Evolutionary conservation across 2,113 vertebrate species (phyloP).

Genomic region (Sardina pilchardus): DNA sequence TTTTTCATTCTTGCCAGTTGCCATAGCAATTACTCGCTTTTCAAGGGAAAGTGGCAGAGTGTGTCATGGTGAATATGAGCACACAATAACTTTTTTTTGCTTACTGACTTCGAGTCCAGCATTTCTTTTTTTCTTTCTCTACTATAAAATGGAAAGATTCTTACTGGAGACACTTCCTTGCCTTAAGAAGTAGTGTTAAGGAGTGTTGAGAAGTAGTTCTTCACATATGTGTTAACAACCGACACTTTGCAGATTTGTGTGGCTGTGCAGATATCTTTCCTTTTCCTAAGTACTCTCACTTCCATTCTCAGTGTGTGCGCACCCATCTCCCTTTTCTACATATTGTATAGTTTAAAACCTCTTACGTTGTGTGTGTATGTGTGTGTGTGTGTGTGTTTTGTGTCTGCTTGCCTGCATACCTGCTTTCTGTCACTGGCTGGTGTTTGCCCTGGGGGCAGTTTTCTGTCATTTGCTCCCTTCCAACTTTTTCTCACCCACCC

Average conservation of each 20-base stretch:
- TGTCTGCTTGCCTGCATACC: slow-evolving; percentile 11
- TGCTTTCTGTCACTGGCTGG: slow-evolving; percentile 24
- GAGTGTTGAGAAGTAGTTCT: not conserved
- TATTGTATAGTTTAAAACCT: not conserved
- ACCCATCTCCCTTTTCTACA: not conserved
- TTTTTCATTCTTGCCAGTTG: not conserved
- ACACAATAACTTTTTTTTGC: not conserved
- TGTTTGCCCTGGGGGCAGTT: slow-evolving; percentile 13
- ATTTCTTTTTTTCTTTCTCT: not conserved
- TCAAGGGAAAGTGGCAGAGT: not conserved
- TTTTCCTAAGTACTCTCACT: not conserved
- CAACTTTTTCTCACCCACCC: not conserved
- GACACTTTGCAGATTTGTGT: not conserved
- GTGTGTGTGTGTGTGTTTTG: slow-evolving; percentile 24
- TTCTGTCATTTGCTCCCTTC: slow-evolving; percentile 23
- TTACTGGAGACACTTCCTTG: not conserved
- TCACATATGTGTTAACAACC: not conserved
- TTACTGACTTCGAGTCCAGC: not conserved
- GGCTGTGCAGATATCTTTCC: not conserved
- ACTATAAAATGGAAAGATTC: not conserved
- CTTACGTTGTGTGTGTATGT: slow-evolving; percentile 13
- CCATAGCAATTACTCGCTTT: not conserved
- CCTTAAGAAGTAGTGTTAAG: no score
- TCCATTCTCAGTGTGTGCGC: not conserved
- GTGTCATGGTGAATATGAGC: not conserved